Evolutionary conservation across 2,797 vertebrate species (phyloP).

Genomic region (Pseudopleuronectes americanus): DNA sequence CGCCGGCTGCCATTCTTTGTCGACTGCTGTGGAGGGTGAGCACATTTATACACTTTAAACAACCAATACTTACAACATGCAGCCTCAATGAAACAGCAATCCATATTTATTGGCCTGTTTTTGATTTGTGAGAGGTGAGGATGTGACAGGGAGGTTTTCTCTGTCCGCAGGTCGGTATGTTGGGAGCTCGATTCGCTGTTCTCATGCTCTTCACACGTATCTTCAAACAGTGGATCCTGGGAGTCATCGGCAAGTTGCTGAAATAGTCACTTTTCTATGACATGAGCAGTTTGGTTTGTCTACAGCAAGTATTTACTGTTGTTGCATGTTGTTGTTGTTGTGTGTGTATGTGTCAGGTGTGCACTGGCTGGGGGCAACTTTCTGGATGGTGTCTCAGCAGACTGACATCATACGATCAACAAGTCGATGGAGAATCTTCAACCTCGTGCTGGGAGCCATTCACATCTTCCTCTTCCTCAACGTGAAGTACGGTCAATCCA

Average conservation of each 20-base stretch:
- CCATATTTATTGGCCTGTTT: neutral
- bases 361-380: constrained; percentile 90
- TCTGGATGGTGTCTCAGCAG: constrained; percentile 92
- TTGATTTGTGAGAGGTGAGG: neutral
- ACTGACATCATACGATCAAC: constrained; percentile 84
- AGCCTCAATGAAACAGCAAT: neutral
- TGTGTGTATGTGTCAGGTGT: constrained; percentile 72
- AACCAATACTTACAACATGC: neutral
- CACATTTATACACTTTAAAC: constrained; percentile 3
- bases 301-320: neutral
- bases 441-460: constrained; percentile 85
- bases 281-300: neutral
- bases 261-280: neutral
- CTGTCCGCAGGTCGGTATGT: constrained; percentile 81
- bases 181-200: constrained; percentile 85
- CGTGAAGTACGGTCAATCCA: constrained; percentile 85
- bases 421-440: constrained; percentile 87
- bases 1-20: constrained; percentile 84
- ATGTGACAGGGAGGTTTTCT: constrained; percentile 3
- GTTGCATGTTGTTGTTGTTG: neutral
- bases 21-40: constrained; percentile 89
- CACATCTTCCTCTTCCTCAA: constrained; percentile 90
- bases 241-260: constrained; percentile 82
- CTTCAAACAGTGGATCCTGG: constrained; percentile 87
- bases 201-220: constrained; percentile 87